Conservation (phyloP, 2,888 invertebrate species). For the Caenorhabditis sp. region DNA sequence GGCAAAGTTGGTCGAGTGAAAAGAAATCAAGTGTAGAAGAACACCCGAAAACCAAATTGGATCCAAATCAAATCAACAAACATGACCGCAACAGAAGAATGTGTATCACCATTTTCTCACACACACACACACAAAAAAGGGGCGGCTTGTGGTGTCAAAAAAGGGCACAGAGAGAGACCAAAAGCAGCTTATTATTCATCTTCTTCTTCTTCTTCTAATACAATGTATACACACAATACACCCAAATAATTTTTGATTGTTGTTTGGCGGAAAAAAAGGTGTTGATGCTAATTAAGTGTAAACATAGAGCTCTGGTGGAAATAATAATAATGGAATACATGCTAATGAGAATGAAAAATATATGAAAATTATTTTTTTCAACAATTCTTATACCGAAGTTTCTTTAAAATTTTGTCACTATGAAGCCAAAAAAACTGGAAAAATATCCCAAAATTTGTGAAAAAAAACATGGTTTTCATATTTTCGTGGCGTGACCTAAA, state of each 20-base stretch:
- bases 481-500: no score
- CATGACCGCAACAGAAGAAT: neutral
- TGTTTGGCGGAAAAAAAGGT: neutral
- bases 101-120: neutral
- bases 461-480: no score
- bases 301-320: neutral
- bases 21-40: no score
- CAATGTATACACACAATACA: neutral
- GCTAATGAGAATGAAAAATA: no score
- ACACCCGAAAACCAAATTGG: neutral
- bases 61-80: neutral
- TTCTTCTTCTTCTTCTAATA: neutral
- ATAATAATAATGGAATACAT: no score
- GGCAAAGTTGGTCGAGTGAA: no score
- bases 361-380: no score
- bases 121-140: neutral
- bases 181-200: neutral
- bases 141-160: constrained; percentile 2
- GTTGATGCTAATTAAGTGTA: neutral
- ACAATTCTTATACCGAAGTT: no score
- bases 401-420: no score
- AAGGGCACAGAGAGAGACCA: neutral
- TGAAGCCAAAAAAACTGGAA: no score
- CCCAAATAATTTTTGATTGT: neutral
- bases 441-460: no score